These are phyloP conservation scores for Pionites leucogaster DNA, from an alignment of 2,113 vertebrate species.

Conservation along the genomic window DNA sequence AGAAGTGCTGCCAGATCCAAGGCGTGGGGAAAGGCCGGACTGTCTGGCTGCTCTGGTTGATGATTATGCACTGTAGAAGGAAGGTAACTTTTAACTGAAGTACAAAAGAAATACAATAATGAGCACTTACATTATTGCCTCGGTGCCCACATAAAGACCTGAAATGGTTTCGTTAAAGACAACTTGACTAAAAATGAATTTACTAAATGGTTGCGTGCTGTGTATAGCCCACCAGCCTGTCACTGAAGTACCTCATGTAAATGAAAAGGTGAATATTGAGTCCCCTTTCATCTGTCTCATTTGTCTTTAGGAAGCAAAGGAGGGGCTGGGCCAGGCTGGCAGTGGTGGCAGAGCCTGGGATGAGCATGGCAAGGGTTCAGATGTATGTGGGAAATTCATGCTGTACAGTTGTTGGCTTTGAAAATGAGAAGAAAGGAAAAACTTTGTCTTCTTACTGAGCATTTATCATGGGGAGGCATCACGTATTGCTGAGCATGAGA, in stretches of 20 bases:
- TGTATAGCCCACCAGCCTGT: conserved; percentile 21
- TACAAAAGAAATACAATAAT: conserved; percentile 40
- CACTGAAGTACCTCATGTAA: neutral
- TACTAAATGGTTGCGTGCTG: neutral
- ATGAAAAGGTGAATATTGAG: neutral
- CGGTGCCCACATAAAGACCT: neutral
- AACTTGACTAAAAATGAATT: conserved; percentile 15
- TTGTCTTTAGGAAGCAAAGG: conserved; percentile 19
- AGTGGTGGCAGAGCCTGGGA: neutral
- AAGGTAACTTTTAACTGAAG: conserved; percentile 48
- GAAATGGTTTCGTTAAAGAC: conserved; percentile 22
- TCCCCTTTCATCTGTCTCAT: conserved; percentile 2
- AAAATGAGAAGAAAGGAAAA: conserved; percentile 29
- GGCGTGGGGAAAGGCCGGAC: neutral
- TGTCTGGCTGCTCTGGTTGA: conserved; percentile 12
- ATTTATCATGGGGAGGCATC: neutral
- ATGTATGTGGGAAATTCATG: neutral
- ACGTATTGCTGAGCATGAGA: neutral
- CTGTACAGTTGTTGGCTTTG: neutral
- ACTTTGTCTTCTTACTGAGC: neutral
- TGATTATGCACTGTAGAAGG: conserved; percentile 10
- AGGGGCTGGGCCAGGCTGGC: neutral
- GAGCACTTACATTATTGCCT: neutral
- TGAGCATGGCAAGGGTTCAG: conserved; percentile 6
- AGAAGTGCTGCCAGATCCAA: conserved; percentile 22